Conservation (phyloP, 2,113 vertebrate genomes). For the Struthidea cinerea region DNA sequence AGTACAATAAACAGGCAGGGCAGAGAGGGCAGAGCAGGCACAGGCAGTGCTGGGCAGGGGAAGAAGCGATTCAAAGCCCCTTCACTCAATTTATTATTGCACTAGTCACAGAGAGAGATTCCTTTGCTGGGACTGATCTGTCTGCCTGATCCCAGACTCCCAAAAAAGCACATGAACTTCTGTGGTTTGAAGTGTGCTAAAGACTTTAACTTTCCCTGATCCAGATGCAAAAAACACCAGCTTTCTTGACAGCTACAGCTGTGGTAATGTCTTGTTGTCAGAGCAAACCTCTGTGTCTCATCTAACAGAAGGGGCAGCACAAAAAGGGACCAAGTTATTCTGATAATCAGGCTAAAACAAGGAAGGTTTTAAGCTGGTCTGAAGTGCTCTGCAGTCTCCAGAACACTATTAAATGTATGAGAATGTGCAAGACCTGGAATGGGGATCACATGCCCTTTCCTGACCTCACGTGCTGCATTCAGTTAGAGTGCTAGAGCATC, state of each 20-base stretch:
- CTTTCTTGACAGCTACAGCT: not conserved
- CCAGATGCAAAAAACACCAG: not conserved
- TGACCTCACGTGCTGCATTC: not conserved
- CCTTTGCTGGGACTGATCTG: not conserved
- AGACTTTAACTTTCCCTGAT: not conserved
- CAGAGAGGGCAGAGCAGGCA: not conserved
- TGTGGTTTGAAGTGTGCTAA: not conserved
- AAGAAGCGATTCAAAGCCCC: not conserved
- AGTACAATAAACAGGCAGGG: not conserved
- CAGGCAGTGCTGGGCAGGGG: not conserved
- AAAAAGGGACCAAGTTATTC: not conserved
- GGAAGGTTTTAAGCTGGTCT: not conserved
- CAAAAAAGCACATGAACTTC: not conserved
- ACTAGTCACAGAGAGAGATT: not conserved
- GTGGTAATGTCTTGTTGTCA: not conserved
- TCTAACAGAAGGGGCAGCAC: not conserved
- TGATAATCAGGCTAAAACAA: not conserved
- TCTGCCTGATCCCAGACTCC: not conserved
- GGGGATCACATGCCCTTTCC: not conserved
- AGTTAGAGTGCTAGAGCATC: not conserved
- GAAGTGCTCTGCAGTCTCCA: not conserved
- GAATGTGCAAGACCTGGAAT: not conserved
- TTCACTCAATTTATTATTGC: not conserved
- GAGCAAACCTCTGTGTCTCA: slow-evolving; percentile 5
- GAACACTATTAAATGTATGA: not conserved